Evolutionary conservation across 2,888 invertebrate species (phyloP).

Genomic region (Drosophila nr. perissopoda): DNA sequence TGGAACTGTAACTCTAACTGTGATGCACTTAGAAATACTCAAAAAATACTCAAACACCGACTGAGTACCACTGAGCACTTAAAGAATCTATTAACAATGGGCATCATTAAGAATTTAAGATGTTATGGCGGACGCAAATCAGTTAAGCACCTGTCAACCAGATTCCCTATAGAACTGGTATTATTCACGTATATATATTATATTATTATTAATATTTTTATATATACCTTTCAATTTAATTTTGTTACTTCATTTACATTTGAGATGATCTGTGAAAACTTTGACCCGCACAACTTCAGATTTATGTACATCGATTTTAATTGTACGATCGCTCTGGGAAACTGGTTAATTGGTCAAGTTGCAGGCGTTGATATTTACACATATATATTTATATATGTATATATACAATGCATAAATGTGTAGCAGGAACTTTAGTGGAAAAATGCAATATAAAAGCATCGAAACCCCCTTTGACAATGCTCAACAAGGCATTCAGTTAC

Average conservation of each 20-base stretch:
- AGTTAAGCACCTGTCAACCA: background rate
- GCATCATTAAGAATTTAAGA: background rate
- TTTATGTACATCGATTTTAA: slow-evolving; percentile 25
- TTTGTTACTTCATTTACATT: background rate
- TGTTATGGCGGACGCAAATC: background rate
- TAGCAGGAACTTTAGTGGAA: slow-evolving; percentile 27
- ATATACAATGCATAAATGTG: background rate
- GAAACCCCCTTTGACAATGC: background rate
- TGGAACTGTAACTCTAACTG: background rate
- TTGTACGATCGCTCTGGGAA: slow-evolving; percentile 14
- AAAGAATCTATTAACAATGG: background rate
- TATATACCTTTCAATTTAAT: background rate
- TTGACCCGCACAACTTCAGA: slow-evolving; percentile 25
- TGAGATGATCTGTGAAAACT: slow-evolving; percentile 15
- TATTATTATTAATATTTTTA: no score
- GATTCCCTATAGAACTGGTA: background rate
- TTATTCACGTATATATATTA: background rate
- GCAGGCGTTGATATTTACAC: background rate
- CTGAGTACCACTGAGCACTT: background rate
- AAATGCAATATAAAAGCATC: background rate
- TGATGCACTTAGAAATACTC: slow-evolving; percentile 10
- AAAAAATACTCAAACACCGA: background rate
- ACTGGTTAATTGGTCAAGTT: slow-evolving; percentile 20
- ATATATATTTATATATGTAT: background rate
- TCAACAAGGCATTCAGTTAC: slow-evolving; percentile 29